Percentiles rank a stretch among this genome's conserved stretches.
These are phyloP conservation scores for Drosophila jambulina DNA, from an alignment of 1,140 invertebrate genomes.

Conservation along the genomic window DNA sequence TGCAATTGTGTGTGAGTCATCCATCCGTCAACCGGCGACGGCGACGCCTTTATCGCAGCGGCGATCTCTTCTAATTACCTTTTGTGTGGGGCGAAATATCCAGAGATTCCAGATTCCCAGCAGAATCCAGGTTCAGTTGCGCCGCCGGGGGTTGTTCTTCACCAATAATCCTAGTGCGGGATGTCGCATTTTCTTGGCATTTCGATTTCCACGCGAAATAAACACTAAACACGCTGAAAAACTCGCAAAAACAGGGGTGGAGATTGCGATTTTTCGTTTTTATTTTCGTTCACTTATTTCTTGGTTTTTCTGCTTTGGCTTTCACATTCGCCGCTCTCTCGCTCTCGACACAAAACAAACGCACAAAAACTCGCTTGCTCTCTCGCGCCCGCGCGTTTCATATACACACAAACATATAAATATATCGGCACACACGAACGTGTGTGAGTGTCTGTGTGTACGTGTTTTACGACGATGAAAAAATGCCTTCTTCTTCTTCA, in stretches of 20 bases:
- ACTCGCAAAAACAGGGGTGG: slow-evolving; percentile 34
- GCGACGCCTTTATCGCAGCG: slow-evolving; percentile 33
- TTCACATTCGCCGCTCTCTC: slow-evolving; percentile 72
- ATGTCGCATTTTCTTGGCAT: slow-evolving; percentile 12
- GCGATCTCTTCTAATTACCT: slow-evolving; percentile 46
- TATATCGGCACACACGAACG: slow-evolving; percentile 15
- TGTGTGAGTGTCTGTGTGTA: slow-evolving; percentile 61
- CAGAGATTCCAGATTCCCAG: slow-evolving; percentile 25
- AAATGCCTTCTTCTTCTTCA: slow-evolving; percentile 74
- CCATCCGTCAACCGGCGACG: slow-evolving; percentile 35
- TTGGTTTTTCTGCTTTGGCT: slow-evolving; percentile 79
- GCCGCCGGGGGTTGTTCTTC: slow-evolving; percentile 28
- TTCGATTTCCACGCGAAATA: slow-evolving; percentile 13
- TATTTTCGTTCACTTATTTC: slow-evolving; percentile 83
- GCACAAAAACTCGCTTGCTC: slow-evolving; percentile 49
- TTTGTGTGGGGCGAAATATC: slow-evolving; percentile 27
- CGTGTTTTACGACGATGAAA: slow-evolving; percentile 76
- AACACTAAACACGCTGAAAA: slow-evolving; percentile 17
- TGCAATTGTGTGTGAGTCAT: slow-evolving; percentile 31
- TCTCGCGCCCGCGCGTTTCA: slow-evolving; percentile 71
- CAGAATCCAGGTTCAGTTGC: slow-evolving; percentile 3
- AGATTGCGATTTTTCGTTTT: slow-evolving; percentile 72
- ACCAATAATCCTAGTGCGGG: slow-evolving; percentile 8
- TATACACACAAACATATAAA: slow-evolving; percentile 51
- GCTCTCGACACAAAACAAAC: slow-evolving; percentile 52